Base-by-base conservation (phyloP, 2,797 vertebrate species). In the Xenopus petersii region DNA sequence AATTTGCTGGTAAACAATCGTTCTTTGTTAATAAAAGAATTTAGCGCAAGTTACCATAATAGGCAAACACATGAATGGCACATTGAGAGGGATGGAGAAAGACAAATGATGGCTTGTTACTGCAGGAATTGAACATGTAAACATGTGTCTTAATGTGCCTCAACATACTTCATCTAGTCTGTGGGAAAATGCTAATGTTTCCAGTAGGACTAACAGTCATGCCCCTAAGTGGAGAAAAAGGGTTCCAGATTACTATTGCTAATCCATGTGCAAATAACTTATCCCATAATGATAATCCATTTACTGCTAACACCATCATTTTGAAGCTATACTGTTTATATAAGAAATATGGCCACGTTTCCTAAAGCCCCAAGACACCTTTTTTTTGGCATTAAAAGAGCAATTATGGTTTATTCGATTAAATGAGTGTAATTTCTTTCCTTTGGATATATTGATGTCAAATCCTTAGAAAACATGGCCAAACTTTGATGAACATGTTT, bases 31-130 rank as follows among this genome's bases (percentile, higher is more conserved):
- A 26, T 65, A 54, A 71, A 76, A 66, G 55, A 60, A 61, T 26
- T 47, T 48, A 12, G 64, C n/a, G 42, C 12, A 65, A 30, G 42
- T 58, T 60, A 71, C 46, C 64, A 66, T 61, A 61, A 56, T 59
- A 65, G 63, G 51, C 42, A 49, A 42, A 54, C 36, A 42, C 51
- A 66, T 65, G 66, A 71, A 66, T 47, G 74, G 48, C 11, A 60
- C 63, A 76, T 76, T 76, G 42, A 76, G 62, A 24, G 55, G 49
- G 56, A 42, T 9, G 36, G 36, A 66, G 55, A 49, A 47, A 66
- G 75, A 76, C 63, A 76, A 71, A 71, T 55, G 68, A 26, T 26
- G 74, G 61, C 47, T 76, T 76, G 75, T 76, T 65, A 70, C 12
- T 66, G 75, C 62, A 24, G 62, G 69, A 66, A 61, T 26, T 42